Base-by-base conservation (phyloP, 2,888 invertebrate genomes). In the Archaeoteleia sp. region DNA sequence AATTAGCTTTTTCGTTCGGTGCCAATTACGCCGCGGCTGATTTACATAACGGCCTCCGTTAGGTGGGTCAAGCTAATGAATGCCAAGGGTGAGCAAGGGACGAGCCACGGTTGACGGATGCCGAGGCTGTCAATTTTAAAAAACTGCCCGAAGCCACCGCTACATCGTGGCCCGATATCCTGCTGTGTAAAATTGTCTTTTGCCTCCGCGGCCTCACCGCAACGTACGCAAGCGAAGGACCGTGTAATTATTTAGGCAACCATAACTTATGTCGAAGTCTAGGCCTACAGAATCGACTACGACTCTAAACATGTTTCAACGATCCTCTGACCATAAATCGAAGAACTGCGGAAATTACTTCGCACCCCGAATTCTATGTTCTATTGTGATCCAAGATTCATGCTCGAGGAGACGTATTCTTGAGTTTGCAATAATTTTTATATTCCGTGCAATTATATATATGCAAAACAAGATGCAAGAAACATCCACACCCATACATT, bases 111-210 rank as follows among this genome's bases (percentile, higher is more conserved):
- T 72, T 78, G 78, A 78, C 78, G 78, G 77, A 78, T 78, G 76
- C 74, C 72, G 70, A 67, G 72, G 75, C 84, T 82, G 84, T 83
- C 84, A 84, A 85, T 82, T 84, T 79, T 74, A 72, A 78, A 80
- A 80, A 81, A 78, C 70, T 62, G 71, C 71, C 73, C 73, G 43
- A 74, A 80, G 76, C 70, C 77, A 76, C 80, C 72, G 74, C 76
- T 71, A 74, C 79, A 75, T 74, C 76, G 73, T 71, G 69, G 70
- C 67, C 48, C 69, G 72, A 69, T 71, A 72, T 74, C 84, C 84
- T 78, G 85, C 85, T 84, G 84, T 76, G 84, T 81, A 82, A 85
- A 84, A 85, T 85, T 84, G 85, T 84, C 84, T 85, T 84, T 83
- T 82, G 83, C 84, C 83, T 84, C 82, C 75, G 80, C 78, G 76